phyloP scores from a whole-genome alignment of 2,797 vertebrate species.

The Chanos chanos region DNA sequence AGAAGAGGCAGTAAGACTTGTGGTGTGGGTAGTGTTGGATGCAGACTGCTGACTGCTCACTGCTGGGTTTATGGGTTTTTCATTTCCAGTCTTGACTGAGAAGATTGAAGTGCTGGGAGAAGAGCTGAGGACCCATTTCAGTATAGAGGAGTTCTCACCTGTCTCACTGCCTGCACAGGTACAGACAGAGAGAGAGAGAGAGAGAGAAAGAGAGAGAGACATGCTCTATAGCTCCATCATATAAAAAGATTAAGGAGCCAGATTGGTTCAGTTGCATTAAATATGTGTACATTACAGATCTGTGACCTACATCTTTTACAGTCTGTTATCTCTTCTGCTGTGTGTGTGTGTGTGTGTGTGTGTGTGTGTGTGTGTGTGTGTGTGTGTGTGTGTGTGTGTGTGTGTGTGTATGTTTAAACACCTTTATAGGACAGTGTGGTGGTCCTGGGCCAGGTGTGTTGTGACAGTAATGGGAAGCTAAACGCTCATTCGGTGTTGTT shows the following conservation, averaged over 20 bases:
- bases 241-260: no score
- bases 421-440: conserved; percentile 72
- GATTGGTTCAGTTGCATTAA: no score
- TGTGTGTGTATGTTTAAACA: background rate
- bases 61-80: background rate
- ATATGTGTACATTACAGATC: no score
- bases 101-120: conserved; percentile 86
- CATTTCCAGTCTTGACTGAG: conserved; percentile 69
- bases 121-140: conserved; percentile 73
- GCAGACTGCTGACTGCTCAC: background rate
- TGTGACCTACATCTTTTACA: no score
- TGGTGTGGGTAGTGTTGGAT: background rate
- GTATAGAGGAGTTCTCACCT: conserved; percentile 81
- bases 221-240: no score
- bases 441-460: conserved; percentile 84
- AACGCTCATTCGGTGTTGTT: conserved; percentile 86
- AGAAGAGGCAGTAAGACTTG: no score
- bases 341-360: background rate
- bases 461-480: conserved; percentile 88
- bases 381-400: background rate
- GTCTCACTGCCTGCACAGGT: conserved; percentile 82
- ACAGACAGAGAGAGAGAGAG: conserved; percentile 23
- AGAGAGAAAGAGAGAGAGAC: no score
- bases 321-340: background rate
- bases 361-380: background rate